phyloP scores from a whole-genome alignment of 2,888 invertebrate species.

The Mythimna lalbum region DNA sequence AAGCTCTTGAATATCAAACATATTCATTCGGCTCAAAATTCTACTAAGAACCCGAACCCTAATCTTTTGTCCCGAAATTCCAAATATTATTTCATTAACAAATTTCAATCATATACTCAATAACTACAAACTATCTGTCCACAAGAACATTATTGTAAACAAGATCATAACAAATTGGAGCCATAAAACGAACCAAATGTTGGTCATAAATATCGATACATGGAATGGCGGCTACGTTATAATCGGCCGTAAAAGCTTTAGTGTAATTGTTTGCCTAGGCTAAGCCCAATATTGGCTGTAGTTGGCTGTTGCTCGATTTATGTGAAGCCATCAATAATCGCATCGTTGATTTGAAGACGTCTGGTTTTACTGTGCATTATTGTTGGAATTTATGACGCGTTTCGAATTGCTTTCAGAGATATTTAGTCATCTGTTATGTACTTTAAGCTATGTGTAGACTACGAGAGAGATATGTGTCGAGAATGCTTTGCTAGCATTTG shows the following conservation, averaged over 20 bases:
- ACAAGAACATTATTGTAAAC: constrained; percentile 56
- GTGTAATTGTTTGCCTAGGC: constrained; percentile 62
- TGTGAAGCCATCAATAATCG: constrained; percentile 45
- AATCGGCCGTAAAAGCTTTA: constrained; percentile 63
- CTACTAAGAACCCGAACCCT: not conserved
- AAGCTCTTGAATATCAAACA: not conserved
- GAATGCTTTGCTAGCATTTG: not conserved
- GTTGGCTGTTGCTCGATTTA: constrained; percentile 48
- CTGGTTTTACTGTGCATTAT: constrained; percentile 43
- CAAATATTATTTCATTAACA: constrained; percentile 17
- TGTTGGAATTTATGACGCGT: constrained; percentile 35
- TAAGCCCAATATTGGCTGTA: constrained; percentile 51
- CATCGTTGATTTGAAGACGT: constrained; percentile 37
- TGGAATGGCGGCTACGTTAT: constrained; percentile 56
- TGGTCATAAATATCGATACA: constrained; percentile 60
- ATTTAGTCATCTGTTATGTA: constrained; percentile 17
- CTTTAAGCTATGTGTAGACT: not conserved
- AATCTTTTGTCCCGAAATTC: not conserved
- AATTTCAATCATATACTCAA: constrained; percentile 15
- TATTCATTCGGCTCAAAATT: not conserved
- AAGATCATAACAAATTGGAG: constrained; percentile 64
- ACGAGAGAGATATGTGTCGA: not conserved
- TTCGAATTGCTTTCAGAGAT: constrained; percentile 5
- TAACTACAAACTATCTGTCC: constrained; percentile 36
- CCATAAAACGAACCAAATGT: constrained; percentile 62